Base-by-base conservation (phyloP, 2,797 vertebrate species). In the Apodemus agrarius region DNA sequence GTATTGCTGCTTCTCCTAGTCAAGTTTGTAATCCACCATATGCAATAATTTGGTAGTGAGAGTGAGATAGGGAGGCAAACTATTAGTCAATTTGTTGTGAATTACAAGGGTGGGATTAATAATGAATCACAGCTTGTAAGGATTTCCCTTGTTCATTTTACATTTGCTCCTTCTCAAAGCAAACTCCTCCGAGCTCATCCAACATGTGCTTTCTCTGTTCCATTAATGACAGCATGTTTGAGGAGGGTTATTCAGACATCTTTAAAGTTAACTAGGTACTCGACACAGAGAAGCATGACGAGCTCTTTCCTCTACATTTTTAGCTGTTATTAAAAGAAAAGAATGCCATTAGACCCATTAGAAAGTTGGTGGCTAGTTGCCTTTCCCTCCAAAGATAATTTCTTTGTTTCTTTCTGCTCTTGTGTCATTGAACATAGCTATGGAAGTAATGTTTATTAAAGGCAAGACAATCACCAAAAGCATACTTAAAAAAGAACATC, bases 21-120 rank as follows among this genome's bases (percentile, higher is more conserved):
- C 11, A 54, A 34, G n/a, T 79, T 85, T 76, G 34, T 94, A 95
- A 95, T 94, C 89, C 80, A 94, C 91, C 67, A 95, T 57, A 86
- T 91, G 49, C 43, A 94, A 46, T 93, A 95, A 92, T 95, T 95
- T 96, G 49, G 2, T 59, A 40, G 78, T 1, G 17, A 7, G 4
- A 13, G 12, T 4, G 40, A 12, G 19, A 24, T 8, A 14, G 17
- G 26, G 6, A 21, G 46, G 29, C 43, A 80, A 31, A 22, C 76
- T 93, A 29, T 88, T 98, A 95, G 79, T 93, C 63, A 82, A 90
- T 95, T 95, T 97, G 34, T 90, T 92, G 31, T 93, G 52, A 94
- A 96, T 97, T 96, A 93, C 88, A 97, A 63, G 86, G 89, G 26
- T 95, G 43, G 19, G 75, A 84, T 96, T 96, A 86, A 90, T 93